Evolutionary conservation across 2,113 vertebrate species (phyloP), one percentile per base, ranked within the genome.

Genomic region (Cyphomyrus plagiostoma): DNA sequence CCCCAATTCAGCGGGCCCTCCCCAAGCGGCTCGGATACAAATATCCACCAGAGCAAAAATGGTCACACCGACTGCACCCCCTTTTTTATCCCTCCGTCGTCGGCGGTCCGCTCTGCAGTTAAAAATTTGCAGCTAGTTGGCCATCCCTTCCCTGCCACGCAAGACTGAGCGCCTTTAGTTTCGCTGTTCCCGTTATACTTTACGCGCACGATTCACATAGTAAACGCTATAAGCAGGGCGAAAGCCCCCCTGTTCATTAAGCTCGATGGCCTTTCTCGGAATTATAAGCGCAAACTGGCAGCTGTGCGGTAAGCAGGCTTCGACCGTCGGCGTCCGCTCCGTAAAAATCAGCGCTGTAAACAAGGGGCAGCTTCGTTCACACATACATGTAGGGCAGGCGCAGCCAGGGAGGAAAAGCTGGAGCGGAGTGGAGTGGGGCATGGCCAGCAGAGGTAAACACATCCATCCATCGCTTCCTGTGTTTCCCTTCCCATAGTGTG

Each of bases 271-370:
- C n/a, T 66, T 62, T 58, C 52, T 39, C 5, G 7, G 15, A 58
- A 17, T 52, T 46, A 88, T 91, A 90, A 85, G 86, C 77, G 56
- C 58, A n/a, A 30, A 89, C 90, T 91, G 91, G 89, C 62, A 49
- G 85, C 50, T 56, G 15, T 46, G 83, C 45, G 50, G 39, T 58
- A 56, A 87, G 45, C 86, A 87, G 62, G 15, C 86, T 42, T 58
- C 10, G 30, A 83, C 77, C 35, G 48, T 83, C 88, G 35, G 88
- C 49, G 58, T 89, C 48, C 39, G 83, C 89, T 90, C 90, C 42
- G 89, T 70, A 89, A 89, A 87, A 90, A 88, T 87, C 89, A 91
- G 92, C 93, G 93, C 94, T 94, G 95, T 96, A 96, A 96, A 96
- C 96, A 96, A 95, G 93, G 93, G 93, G 95, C 92, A 91, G 91